These are phyloP conservation scores for Cynoglossus semilaevis DNA, from an alignment of 2,113 vertebrate genomes.

Conservation along the genomic window DNA sequence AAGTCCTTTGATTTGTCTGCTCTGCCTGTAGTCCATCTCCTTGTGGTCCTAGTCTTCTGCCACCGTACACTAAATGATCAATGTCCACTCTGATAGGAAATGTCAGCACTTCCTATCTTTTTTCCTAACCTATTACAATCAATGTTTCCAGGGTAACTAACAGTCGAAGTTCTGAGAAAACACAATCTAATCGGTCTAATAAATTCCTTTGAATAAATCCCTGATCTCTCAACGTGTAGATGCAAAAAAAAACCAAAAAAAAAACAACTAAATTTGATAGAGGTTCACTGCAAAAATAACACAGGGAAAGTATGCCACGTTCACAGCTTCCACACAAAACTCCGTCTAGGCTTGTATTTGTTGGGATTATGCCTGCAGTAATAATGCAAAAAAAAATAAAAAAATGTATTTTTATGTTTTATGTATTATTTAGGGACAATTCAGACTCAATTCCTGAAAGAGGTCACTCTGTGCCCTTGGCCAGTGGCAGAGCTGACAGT, in stretches of 20 bases:
- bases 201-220: not conserved
- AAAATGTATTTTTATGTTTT: no score
- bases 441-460: conserved; percentile 62
- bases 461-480: conserved; percentile 56
- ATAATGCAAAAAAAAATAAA: conserved; percentile 78
- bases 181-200: no score
- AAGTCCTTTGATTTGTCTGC: conserved; percentile 74
- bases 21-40: conserved; percentile 65
- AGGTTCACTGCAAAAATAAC: conserved; percentile 19
- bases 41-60: conserved; percentile 28
- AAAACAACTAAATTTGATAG: conserved; percentile 5
- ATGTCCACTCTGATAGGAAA: conserved; percentile 26
- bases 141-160: not conserved
- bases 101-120: conserved; percentile 14
- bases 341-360: conserved; percentile 83
- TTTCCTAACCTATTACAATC: conserved; percentile 37
- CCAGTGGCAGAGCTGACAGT: conserved; percentile 33
- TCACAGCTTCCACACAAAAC: conserved; percentile 76
- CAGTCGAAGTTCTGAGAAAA: no score
- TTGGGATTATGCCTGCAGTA: conserved; percentile 85
- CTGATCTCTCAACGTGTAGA: no score
- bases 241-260: not conserved
- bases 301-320: conserved; percentile 54
- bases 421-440: conserved; percentile 71
- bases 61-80: conserved; percentile 47